Evolutionary conservation across 2,797 vertebrate genomes (phyloP).

Genomic region (Ara ararauna): DNA sequence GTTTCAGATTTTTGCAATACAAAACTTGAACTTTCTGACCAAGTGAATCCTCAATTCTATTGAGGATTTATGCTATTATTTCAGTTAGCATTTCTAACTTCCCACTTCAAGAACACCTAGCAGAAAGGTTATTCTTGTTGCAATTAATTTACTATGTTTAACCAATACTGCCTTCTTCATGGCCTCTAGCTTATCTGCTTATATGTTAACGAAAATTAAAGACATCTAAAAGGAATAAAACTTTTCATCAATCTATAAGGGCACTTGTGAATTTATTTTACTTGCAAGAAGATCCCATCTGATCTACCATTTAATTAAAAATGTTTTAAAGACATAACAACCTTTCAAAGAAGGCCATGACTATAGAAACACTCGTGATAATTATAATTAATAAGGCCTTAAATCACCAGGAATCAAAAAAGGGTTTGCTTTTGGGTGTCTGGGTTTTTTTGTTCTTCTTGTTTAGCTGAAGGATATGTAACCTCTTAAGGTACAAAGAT

Average conservation of each 20-base stretch:
- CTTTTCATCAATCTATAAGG: neutral
- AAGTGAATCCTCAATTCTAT: neutral
- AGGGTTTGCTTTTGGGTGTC: neutral
- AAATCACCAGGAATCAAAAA: neutral
- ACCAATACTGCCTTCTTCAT: neutral
- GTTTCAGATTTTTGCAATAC: neutral
- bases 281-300: neutral
- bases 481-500: neutral
- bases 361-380: neutral
- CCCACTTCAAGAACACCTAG: neutral
- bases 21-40: neutral
- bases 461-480: neutral
- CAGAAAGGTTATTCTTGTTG: neutral
- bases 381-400: neutral
- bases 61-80: neutral
- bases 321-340: neutral
- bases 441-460: neutral
- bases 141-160: neutral
- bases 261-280: neutral
- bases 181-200: neutral
- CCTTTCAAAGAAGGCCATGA: neutral
- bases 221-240: neutral
- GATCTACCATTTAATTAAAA: neutral
- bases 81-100: neutral
- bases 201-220: neutral